Base-by-base conservation (phyloP, 2,888 invertebrate species). In the Dasypogon diadema region DNA sequence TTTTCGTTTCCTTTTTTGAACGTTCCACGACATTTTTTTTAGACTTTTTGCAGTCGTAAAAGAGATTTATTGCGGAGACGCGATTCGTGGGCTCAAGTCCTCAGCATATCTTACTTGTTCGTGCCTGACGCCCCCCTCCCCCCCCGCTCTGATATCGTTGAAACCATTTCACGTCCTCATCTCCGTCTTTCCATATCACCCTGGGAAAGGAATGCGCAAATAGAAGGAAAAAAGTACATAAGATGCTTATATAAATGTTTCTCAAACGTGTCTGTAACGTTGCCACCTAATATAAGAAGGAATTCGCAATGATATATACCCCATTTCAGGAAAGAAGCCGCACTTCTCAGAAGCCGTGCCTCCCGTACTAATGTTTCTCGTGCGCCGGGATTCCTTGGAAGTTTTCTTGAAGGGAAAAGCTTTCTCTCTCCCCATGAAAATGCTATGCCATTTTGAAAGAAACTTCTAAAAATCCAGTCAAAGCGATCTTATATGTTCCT, bases 11-110 rank as follows among this genome's bases (percentile, higher is more conserved):
- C 73, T 58, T 70, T 76, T 76, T 68, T 70, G 48, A 74, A 34
- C 68, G 74, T 55, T 78, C 68, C 63, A 54, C 54, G 56, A 55
- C 16, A 55, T 75, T 77, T 78, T n/a, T n/a, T 78, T 74, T 75
- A 76, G 65, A 74, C 74, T 77, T 77, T 76, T 76, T 74, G 75
- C 70, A 56, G 54, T 70, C 73, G 75, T 79, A 77, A 77, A 78
- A 75, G 48, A 77, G 79, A 79, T 79, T 79, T 79, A 79, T 79
- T 77, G 77, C 24, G 46, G 75, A 76, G 77, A 79, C 78, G 79
- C 79, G 78, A 78, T 79, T 79, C 79, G 78, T 79, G 77, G 77
- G 76, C 77, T 76, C 60, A 75, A 72, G 46, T 76, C 56, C 51
- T 74, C 54, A 48, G 58, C 56, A 75, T 72, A 78, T 78, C 76